phyloP scores from a whole-genome alignment of 2,888 invertebrate genomes.

The Tetragnatha montana region DNA sequence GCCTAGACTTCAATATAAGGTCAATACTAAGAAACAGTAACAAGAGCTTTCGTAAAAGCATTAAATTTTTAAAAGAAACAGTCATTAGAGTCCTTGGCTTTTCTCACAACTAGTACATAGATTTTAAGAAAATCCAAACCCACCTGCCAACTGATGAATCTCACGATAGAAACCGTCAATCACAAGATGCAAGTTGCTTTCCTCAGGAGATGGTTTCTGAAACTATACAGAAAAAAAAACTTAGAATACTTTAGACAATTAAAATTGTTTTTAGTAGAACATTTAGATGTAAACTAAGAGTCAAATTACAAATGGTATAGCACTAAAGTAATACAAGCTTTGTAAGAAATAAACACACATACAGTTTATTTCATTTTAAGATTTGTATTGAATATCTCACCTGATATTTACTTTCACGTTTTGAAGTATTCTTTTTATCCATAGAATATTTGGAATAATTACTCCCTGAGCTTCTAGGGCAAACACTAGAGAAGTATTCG shows the following conservation, averaged over 20 bases:
- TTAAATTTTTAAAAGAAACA: too few relatives aligned
- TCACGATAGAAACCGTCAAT: conserved; percentile 35
- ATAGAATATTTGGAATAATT: conserved; percentile 73
- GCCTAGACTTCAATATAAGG: not conserved
- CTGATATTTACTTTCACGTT: conserved; percentile 51
- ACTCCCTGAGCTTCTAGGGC: conserved; percentile 15
- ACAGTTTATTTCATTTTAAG: not conserved
- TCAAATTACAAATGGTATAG: too few relatives aligned
- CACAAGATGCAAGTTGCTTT: conserved; percentile 25
- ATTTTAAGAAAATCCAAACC: too few relatives aligned
- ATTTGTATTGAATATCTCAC: conserved; percentile 7
- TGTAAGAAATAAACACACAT: not conserved
- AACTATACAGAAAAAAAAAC: not conserved
- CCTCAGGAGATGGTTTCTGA: conserved; percentile 22
- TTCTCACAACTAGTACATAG: too few relatives aligned
- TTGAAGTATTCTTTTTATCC: conserved; percentile 72
- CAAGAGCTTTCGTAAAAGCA: too few relatives aligned
- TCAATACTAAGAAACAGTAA: not conserved
- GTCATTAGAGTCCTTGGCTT: too few relatives aligned
- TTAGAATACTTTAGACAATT: too few relatives aligned
- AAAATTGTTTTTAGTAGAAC: too few relatives aligned
- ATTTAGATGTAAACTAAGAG: too few relatives aligned
- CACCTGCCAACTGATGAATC: conserved; percentile 42
- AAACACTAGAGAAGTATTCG: conserved; percentile 75
- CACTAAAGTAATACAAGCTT: too few relatives aligned